Percentiles rank a stretch among this genome's conserved stretches.
These are phyloP conservation scores for Chirona hameri DNA, from an alignment of 2,888 invertebrate genomes.

Conservation along the genomic window DNA sequence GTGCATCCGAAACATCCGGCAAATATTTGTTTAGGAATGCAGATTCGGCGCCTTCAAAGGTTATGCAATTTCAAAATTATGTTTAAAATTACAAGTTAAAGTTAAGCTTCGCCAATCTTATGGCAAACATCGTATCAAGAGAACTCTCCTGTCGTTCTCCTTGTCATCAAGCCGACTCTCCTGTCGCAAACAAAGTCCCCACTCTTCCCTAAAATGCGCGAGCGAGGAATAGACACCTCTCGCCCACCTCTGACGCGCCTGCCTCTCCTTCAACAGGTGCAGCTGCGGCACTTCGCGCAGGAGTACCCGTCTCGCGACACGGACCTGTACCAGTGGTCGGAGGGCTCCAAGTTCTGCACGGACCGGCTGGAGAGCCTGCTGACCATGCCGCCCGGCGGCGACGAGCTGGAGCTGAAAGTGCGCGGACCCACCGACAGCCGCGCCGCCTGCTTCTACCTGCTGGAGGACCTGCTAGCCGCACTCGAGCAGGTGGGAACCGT, in stretches of 20 bases:
- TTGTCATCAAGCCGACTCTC: too few relatives aligned
- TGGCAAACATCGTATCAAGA: too few relatives aligned
- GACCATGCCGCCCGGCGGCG: constrained; percentile 57
- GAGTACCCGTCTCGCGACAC: constrained; percentile 56
- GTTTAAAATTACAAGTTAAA: too few relatives aligned
- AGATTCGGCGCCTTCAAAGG: too few relatives aligned
- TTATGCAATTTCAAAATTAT: too few relatives aligned
- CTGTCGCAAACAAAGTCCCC: too few relatives aligned
- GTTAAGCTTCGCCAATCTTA: too few relatives aligned
- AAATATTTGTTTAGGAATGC: too few relatives aligned
- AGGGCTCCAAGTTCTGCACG: constrained; percentile 65
- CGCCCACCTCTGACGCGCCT: neutral
- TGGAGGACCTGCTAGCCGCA: constrained; percentile 62
- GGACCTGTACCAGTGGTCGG: constrained; percentile 68
- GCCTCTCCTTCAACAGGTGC: constrained; percentile 50
- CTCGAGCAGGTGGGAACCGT: constrained; percentile 54
- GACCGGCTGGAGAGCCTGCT: constrained; percentile 65
- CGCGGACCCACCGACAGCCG: constrained; percentile 59
- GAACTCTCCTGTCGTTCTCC: too few relatives aligned
- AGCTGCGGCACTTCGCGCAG: constrained; percentile 56
- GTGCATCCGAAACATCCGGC: too few relatives aligned
- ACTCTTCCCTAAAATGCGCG: too few relatives aligned
- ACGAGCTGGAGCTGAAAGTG: constrained; percentile 62
- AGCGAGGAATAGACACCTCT: too few relatives aligned
- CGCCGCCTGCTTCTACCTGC: constrained; percentile 62